These are phyloP conservation scores for Ciconia boyciana DNA, from an alignment of 2,113 vertebrate species.

Conservation along the genomic window DNA sequence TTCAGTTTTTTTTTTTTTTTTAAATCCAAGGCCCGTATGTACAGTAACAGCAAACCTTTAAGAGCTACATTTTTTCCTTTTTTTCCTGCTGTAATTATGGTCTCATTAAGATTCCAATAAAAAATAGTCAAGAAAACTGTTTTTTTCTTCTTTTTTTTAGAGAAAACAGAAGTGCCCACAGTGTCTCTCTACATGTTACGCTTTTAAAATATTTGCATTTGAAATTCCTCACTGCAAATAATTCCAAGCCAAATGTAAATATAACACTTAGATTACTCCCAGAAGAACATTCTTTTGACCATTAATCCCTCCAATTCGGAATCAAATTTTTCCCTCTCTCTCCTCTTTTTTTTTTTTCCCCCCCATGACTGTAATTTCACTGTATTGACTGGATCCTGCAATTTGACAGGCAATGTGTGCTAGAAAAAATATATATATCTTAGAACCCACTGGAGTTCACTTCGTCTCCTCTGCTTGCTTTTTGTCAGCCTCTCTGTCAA, in stretches of 20 bases:
- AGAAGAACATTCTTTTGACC: slow-evolving; percentile 76
- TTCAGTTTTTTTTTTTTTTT: background rate
- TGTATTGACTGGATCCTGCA: slow-evolving; percentile 50
- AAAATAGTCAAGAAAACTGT: slow-evolving; percentile 64
- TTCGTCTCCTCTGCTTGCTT: background rate
- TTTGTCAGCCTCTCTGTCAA: background rate
- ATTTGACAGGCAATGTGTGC: background rate
- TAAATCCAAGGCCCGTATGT: background rate
- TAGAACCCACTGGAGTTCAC: background rate
- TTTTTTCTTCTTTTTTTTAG: slow-evolving; percentile 30
- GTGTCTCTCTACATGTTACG: slow-evolving; percentile 72
- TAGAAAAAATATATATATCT: background rate
- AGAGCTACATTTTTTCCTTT: slow-evolving; percentile 37
- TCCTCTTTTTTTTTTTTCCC: background rate
- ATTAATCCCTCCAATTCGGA: slow-evolving; percentile 75
- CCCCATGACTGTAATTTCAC: slow-evolving; percentile 66
- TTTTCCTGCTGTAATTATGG: slow-evolving; percentile 70
- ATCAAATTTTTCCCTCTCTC: slow-evolving; percentile 60
- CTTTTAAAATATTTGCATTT: slow-evolving; percentile 83
- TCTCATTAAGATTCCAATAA: slow-evolving; percentile 78
- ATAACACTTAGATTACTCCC: slow-evolving; percentile 82
- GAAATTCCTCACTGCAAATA: slow-evolving; percentile 81
- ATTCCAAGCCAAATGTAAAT: slow-evolving; percentile 82
- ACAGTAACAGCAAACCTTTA: slow-evolving; percentile 62
- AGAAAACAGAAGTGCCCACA: slow-evolving; percentile 77